phyloP scores from a whole-genome alignment of 2,113 vertebrate genomes.

The Gnathonemus longibarbis region DNA sequence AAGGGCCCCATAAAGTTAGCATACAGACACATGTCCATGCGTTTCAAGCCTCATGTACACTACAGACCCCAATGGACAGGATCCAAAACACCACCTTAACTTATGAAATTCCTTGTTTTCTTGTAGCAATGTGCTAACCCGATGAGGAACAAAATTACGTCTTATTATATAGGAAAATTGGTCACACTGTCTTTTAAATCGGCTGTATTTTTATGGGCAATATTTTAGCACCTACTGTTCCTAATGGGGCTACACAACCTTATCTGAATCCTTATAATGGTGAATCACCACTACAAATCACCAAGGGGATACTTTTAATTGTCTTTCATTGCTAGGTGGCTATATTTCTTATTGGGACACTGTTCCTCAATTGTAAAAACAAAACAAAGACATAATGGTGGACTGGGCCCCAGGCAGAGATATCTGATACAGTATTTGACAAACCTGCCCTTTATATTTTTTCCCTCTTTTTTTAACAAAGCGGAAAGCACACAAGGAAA shows the following conservation, averaged over 20 bases:
- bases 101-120: background rate
- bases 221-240: background rate
- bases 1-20: background rate
- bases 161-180: background rate
- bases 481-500: background rate
- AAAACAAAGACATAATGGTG: background rate
- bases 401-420: background rate
- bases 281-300: background rate
- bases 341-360: background rate
- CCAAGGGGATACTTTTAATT: constrained; percentile 33
- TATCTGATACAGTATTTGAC: constrained; percentile 6
- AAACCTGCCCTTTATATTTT: background rate
- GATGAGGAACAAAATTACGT: background rate
- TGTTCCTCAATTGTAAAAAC: background rate
- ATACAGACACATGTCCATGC: no score
- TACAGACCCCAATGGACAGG: background rate
- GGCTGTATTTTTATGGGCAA: background rate
- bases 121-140: background rate
- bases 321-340: constrained; percentile 13
- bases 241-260: background rate
- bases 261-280: background rate
- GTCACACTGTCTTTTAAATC: background rate
- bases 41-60: background rate
- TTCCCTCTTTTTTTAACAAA: background rate
- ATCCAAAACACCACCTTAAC: background rate